Conservation (phyloP, 2,797 vertebrate genomes). For the Arrhamphus sclerolepis region DNA sequence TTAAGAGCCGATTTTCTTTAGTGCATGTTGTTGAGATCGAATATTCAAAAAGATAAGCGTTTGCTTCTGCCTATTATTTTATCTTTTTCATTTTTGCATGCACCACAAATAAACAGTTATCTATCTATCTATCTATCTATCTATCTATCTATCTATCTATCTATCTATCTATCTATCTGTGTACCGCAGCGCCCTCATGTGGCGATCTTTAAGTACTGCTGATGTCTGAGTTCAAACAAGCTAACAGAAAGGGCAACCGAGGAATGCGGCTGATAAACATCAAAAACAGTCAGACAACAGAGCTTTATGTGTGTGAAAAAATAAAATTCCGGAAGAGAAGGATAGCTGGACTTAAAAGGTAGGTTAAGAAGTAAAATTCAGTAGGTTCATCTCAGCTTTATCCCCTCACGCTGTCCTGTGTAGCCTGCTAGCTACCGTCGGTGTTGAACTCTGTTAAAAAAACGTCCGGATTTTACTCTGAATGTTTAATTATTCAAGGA, state of each 20-base stretch:
- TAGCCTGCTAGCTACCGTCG: slow-evolving; percentile 43
- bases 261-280: slow-evolving; percentile 23
- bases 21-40: no score
- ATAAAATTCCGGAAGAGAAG: not conserved
- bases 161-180: no score
- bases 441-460: slow-evolving; percentile 22
- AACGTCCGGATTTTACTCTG: not conserved
- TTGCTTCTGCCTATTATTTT: no score
- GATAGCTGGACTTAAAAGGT: slow-evolving; percentile 15
- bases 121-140: no score
- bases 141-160: no score
- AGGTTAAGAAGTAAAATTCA: slow-evolving; percentile 15
- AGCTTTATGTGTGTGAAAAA: not conserved
- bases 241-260: slow-evolving; percentile 31
- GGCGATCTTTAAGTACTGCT: not conserved
- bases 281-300: not conserved
- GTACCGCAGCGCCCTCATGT: slow-evolving; percentile 24
- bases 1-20: no score
- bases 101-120: no score
- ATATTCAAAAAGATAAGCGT: no score
- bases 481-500: not conserved
- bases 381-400: not conserved
- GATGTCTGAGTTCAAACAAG: slow-evolving; percentile 2
- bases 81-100: no score
- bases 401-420: slow-evolving; percentile 1